Conservation (phyloP, 1,140 invertebrate genomes). For the Drosophila yakuba region DNA sequence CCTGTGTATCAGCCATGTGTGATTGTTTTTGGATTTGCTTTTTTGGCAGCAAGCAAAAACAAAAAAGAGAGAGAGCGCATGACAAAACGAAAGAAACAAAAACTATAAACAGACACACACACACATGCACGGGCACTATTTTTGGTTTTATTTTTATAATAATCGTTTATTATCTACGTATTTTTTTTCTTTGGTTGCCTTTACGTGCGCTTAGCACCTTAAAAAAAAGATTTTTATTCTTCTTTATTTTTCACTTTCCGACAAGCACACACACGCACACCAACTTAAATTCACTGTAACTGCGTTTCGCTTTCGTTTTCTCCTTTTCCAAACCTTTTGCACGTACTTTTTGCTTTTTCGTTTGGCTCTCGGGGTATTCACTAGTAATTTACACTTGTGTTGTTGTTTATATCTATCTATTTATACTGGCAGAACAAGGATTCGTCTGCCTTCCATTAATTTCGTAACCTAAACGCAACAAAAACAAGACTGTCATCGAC, state of each 20-base stretch:
- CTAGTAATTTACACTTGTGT: conserved; percentile 4
- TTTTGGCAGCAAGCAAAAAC: conserved; percentile 71
- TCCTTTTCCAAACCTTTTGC: conserved; percentile 14
- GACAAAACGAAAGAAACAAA: conserved; percentile 35
- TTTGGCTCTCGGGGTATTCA: conserved; percentile 1
- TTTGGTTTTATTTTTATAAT: conserved; percentile 31
- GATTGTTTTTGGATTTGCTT: conserved; percentile 33
- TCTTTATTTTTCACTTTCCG: conserved; percentile 13
- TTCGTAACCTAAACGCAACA: conserved; percentile 2
- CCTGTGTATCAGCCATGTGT: conserved; percentile 43
- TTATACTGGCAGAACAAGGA: conserved; percentile 12
- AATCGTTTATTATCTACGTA: conserved; percentile 6
- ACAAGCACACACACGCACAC: conserved; percentile 1
- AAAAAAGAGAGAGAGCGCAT: conserved; percentile 69
- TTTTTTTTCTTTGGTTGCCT: background rate
- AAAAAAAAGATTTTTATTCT: conserved; percentile 8
- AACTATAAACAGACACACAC: conserved; percentile 35
- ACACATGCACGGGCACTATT: conserved; percentile 7
- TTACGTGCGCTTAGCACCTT: background rate
- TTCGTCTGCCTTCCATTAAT: conserved; percentile 8
- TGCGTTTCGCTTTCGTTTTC: conserved; percentile 10
- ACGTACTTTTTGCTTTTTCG: conserved; percentile 14
- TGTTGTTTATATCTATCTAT: conserved; percentile 14
- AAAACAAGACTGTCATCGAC: too few relatives aligned
- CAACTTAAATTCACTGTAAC: conserved; percentile 10